These are phyloP conservation scores for Hypotaenidia philippensis DNA, from an alignment of 2,797 vertebrate genomes.

Conservation along the genomic window DNA sequence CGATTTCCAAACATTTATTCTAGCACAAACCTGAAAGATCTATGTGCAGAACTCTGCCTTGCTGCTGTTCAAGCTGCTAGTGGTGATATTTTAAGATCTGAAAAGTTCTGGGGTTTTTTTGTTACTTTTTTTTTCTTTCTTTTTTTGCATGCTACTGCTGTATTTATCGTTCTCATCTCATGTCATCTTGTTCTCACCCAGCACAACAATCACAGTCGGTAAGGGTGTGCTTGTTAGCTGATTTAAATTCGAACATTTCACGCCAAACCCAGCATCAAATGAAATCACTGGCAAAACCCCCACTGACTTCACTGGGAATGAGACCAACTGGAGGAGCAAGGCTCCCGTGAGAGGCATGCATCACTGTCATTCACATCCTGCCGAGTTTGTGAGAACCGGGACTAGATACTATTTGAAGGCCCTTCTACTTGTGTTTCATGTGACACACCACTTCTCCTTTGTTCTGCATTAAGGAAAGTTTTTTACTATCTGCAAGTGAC, in stretches of 20 bases:
- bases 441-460: background rate
- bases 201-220: background rate
- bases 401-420: background rate
- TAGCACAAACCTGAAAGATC: background rate
- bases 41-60: background rate
- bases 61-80: background rate
- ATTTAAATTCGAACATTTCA: background rate
- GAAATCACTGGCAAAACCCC: slow-evolving; percentile 39
- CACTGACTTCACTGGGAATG: slow-evolving; percentile 39
- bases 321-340: slow-evolving; percentile 30
- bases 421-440: background rate
- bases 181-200: background rate
- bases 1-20: background rate
- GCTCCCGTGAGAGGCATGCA: background rate
- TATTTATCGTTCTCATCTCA: background rate
- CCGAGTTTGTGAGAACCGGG: slow-evolving; percentile 36
- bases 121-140: background rate
- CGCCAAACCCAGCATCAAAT: background rate
- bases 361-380: slow-evolving; percentile 35
- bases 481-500: background rate
- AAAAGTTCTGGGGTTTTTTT: background rate
- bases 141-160: background rate
- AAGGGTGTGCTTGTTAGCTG: background rate
- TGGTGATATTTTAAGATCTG: background rate
- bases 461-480: background rate